Base-by-base conservation (phyloP, 2,888 invertebrate species). In the Bugulina stolonifera region DNA sequence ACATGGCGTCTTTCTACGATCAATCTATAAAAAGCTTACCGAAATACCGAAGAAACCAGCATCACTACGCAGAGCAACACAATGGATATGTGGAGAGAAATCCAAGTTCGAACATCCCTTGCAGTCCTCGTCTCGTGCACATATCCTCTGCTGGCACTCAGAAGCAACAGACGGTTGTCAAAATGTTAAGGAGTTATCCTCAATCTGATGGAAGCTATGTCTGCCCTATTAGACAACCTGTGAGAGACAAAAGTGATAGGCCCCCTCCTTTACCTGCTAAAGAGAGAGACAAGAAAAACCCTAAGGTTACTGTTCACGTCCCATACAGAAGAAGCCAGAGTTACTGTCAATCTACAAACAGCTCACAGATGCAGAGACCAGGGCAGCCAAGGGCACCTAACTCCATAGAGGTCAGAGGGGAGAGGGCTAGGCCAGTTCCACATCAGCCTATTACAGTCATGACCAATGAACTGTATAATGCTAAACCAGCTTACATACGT, bases 131-230 rank as follows among this genome's bases (percentile, higher is more conserved):
- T 14, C 64, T 64, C 3, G 64, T 64, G 2, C 64, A 27, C 3
- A 25, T 5, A n/a, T 43, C 43, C 5, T 10, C 5, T 18, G 5
- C 22, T 27, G 32, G 29, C 34, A 64, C 25, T 3, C 64, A 64
- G 27, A 64, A 64, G 32, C 14, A 23, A n/a, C 43, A 43, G 43
- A 32, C 32, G 2, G 64, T 64, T 10, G 27, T 32, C 3, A 22
- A 32, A 64, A 64, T 64, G 64, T 32, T 64, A 14, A 64, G 64
- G n/a, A 64, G 64, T 64, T 64, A 64, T 64, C 64, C 64, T 18
- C 64, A 64, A n/a, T 10, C 64, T 32, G 64, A 64, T 34, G 64
- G 64, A 14, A 64, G 64, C 32, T 64, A 25, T 32, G n/a, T 64
- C n/a, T 64, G 64, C n/a, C 64, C 64, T 29, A 64, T 64, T 29